phyloP scores from a whole-genome alignment of 2,797 vertebrate species.

The Gallirallus australis region DNA sequence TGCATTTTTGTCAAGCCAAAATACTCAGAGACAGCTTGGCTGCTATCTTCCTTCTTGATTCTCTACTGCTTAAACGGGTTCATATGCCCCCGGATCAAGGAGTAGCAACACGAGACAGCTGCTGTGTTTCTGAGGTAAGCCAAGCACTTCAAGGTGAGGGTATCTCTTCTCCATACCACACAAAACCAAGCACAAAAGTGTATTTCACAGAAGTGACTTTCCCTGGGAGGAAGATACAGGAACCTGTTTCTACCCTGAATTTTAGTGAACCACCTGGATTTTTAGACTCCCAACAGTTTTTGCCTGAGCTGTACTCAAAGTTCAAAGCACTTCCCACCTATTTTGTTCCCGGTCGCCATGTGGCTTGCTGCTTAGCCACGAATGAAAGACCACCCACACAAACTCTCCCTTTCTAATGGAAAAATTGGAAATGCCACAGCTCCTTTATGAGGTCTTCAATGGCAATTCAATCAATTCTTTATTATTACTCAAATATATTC shows the following conservation, averaged over 20 bases:
- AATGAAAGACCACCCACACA: slow-evolving; percentile 18
- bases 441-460: background rate
- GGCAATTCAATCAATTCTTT: background rate
- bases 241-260: background rate
- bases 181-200: too few species aligned
- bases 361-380: background rate
- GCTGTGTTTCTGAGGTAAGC: background rate
- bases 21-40: background rate
- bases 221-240: background rate
- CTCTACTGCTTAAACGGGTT: background rate
- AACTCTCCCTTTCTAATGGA: background rate
- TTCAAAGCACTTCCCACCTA: background rate
- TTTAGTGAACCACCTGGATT: background rate
- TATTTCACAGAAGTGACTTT: background rate
- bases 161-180: background rate
- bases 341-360: background rate
- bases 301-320: background rate
- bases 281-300: background rate
- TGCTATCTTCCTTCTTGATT: background rate
- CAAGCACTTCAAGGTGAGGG: background rate
- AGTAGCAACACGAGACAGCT: background rate
- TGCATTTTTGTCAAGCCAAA: background rate
- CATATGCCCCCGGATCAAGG: background rate
- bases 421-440: background rate
- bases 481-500: background rate